Evolutionary conservation across 2,888 invertebrate species (phyloP).

Genomic region (Micoletzkya japonica): DNA sequence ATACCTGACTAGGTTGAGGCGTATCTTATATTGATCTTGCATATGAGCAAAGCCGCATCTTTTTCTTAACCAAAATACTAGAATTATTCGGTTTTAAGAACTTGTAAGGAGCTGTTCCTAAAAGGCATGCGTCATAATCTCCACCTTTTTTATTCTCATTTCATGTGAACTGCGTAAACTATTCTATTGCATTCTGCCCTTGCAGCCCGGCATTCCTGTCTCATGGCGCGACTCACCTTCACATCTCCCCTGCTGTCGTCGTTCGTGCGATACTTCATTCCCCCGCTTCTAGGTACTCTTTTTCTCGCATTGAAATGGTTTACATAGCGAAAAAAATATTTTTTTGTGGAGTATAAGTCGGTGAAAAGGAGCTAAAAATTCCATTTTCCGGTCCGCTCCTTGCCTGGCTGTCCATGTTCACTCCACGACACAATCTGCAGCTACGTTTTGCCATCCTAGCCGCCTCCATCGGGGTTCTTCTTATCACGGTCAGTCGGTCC

Average conservation of each 20-base stretch:
- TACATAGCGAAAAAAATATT: background rate
- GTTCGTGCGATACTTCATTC: slow-evolving; percentile 15
- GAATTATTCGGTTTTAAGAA: too few relatives aligned
- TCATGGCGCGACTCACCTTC: slow-evolving; percentile 7
- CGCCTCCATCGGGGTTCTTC: background rate
- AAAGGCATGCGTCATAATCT: too few relatives aligned
- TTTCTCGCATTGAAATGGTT: background rate
- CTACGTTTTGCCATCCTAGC: slow-evolving; percentile 9
- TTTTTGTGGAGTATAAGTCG: background rate
- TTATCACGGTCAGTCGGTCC: background rate
- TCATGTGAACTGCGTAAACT: background rate
- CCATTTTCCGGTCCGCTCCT: slow-evolving; percentile 8
- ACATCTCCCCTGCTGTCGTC: slow-evolving; percentile 11
- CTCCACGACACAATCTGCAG: slow-evolving; percentile 15
- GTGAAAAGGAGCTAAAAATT: background rate
- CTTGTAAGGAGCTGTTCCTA: too few relatives aligned
- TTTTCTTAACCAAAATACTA: too few relatives aligned
- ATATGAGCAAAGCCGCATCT: too few relatives aligned
- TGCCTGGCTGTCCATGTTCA: slow-evolving; percentile 16
- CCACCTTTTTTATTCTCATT: too few relatives aligned
- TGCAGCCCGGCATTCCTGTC: slow-evolving; percentile 25
- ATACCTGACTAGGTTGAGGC: too few relatives aligned
- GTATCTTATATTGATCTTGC: too few relatives aligned
- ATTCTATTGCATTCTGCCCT: background rate
- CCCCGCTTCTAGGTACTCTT: slow-evolving; percentile 12